Percentiles rank a stretch among this genome's conserved stretches.
Evolutionary conservation across 2,797 vertebrate genomes (phyloP).

Genomic region (Gadopsis marmoratus): DNA sequence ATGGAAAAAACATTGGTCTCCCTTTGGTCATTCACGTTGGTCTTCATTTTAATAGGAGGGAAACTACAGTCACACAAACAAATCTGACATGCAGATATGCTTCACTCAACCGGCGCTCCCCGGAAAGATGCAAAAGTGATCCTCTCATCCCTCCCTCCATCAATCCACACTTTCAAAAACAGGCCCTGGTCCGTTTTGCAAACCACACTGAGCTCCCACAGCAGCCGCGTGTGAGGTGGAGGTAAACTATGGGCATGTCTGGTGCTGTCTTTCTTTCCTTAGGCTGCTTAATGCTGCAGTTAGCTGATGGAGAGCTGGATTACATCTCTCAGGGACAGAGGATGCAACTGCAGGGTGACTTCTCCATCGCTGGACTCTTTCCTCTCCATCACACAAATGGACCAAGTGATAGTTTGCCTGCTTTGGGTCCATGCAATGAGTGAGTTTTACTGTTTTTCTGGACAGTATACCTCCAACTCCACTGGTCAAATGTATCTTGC

Average conservation of each 20-base stretch:
- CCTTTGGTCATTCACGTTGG: slow-evolving; percentile 40
- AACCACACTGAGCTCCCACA: slow-evolving; percentile 7
- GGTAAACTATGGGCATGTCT: slow-evolving; percentile 27
- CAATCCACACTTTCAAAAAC: slow-evolving; percentile 23
- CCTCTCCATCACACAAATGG: slow-evolving; percentile 77
- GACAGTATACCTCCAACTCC: neutral
- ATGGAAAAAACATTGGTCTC: slow-evolving; percentile 20
- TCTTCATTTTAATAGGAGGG: slow-evolving; percentile 51
- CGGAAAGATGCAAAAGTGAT: slow-evolving; percentile 71
- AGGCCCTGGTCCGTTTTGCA: slow-evolving; percentile 11
- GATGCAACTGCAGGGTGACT: slow-evolving; percentile 83
- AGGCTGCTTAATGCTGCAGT: slow-evolving; percentile 54
- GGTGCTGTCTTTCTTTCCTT: slow-evolving; percentile 49
- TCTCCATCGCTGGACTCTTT: slow-evolving; percentile 86
- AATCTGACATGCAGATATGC: slow-evolving; percentile 75
- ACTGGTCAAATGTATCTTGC: neutral
- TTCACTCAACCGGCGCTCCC: slow-evolving; percentile 41
- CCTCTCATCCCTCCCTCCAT: slow-evolving; percentile 3
- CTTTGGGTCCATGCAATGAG: slow-evolving; percentile 74
- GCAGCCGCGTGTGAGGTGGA: neutral
- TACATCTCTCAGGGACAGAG: slow-evolving; percentile 57
- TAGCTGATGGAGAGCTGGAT: slow-evolving; percentile 53
- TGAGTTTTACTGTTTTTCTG: slow-evolving; percentile 63
- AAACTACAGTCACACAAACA: slow-evolving; percentile 61
- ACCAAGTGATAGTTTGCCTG: slow-evolving; percentile 56